Conservation (phyloP, 2,797 vertebrate species). For the Tragopan temminckii region DNA sequence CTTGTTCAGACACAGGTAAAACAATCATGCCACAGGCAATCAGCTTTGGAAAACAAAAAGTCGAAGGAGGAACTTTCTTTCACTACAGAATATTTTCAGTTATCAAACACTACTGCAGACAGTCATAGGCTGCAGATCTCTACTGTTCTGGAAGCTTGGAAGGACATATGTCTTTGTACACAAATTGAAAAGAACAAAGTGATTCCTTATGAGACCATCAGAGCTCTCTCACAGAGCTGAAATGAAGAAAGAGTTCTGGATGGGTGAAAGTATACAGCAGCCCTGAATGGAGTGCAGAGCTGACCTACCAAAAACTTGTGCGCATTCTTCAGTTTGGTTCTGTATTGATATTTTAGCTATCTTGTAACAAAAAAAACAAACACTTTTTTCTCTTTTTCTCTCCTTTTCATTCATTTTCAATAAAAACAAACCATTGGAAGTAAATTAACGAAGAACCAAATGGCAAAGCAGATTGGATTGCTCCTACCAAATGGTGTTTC, state of each 20-base stretch:
- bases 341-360: not conserved
- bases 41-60: conserved; percentile 17
- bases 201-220: not conserved
- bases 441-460: conserved; percentile 50
- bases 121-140: not conserved
- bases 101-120: not conserved
- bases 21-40: conserved; percentile 12
- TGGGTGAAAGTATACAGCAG: not conserved
- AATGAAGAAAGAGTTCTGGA: not conserved
- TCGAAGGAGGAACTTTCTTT: not conserved
- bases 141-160: not conserved
- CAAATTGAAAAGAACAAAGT: not conserved
- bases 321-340: accelerated
- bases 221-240: not conserved
- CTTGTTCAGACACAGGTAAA: conserved; percentile 1
- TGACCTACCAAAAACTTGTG: not conserved
- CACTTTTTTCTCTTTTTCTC: accelerated
- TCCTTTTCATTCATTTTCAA: not conserved
- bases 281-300: not conserved
- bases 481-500: conserved; percentile 50
- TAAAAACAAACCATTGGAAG: not conserved
- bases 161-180: not conserved
- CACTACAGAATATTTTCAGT: not conserved
- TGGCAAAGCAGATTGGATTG: conserved; percentile 64
- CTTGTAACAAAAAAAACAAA: accelerated